Base-by-base conservation (phyloP, 2,888 invertebrate species). In the Acanthosoma haemorrhoidale region DNA sequence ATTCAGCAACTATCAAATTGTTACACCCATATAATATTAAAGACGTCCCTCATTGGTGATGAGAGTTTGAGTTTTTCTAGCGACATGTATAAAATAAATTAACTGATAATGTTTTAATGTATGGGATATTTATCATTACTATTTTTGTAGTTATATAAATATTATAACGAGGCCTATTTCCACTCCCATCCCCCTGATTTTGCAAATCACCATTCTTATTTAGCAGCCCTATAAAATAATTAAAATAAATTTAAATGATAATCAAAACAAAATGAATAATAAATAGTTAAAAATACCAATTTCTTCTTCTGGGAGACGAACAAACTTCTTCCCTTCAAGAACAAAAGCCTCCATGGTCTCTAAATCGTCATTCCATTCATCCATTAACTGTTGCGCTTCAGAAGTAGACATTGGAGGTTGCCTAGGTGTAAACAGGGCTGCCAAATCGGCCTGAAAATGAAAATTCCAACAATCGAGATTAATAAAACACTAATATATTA, bases 331-430 rank as follows among this genome's bases (percentile, higher is more conserved):
- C 11, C 95, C 96, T 81, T 98, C 97, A 73, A 98, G 83, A 4
- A 98, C 97, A 81, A 99, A 96, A 0, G 94, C 88, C 81, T 98
- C 97, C 95, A 98, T 97, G 21, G 92, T 91, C 79, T 97, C 97
- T 74, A 99, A 84, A 81, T 99, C 98, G 76, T 97, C 96, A 82
- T 98, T 97, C 95, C 97, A 98, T 78, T 98, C 98, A 78, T 92
- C 90, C 80, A 93, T 91, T 29, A 96, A 82, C 77, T 93, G 90
- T 76, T 88, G 87, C 0, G 96, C 95, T 81, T 97, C 96, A 0
- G 86, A 80, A 3, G 86, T 81, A 0, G 89, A 85, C 92, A 97
- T 95, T 0, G 91, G 80, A 0, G 93, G 93, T 79, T 97, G 96
- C 0, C 98, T 85, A 0, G 96, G 95, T 80, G 94, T 94, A 81